Evolutionary conservation across 1,140 invertebrate genomes (phyloP).

Genomic region (Trichonephila clavipes): DNA sequence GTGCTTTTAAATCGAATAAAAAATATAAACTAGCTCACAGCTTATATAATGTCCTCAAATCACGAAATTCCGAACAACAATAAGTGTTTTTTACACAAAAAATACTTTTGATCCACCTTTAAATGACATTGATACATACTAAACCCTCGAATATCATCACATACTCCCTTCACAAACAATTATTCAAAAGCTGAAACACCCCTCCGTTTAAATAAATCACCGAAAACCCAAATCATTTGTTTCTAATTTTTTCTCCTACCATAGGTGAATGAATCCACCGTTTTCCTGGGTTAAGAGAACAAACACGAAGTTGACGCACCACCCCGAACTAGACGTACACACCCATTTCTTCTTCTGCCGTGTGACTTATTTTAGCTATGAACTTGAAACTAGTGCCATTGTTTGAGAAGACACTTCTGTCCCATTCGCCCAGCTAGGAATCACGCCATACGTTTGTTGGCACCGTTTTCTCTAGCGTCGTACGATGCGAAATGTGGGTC

Average conservation of each 20-base stretch:
- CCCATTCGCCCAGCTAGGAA: neutral
- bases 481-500: neutral
- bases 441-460: neutral
- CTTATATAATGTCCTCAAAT: too few relatives aligned
- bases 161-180: too few relatives aligned
- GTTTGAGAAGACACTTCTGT: neutral
- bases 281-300: neutral
- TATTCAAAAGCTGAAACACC: too few relatives aligned
- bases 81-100: too few relatives aligned
- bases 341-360: neutral
- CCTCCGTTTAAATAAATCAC: neutral
- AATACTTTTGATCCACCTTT: too few relatives aligned
- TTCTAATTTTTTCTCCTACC: neutral
- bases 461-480: neutral
- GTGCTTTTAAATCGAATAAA: too few relatives aligned
- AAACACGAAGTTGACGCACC: neutral
- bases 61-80: too few relatives aligned
- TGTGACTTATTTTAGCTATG: neutral
- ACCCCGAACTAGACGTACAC: neutral
- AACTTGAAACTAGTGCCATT: neutral
- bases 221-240: neutral
- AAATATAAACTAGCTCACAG: too few relatives aligned
- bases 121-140: too few relatives aligned
- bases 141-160: too few relatives aligned
- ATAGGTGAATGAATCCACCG: neutral